These are phyloP conservation scores for Megaceryle torquata DNA, from an alignment of 2,113 vertebrate species.

Conservation along the genomic window DNA sequence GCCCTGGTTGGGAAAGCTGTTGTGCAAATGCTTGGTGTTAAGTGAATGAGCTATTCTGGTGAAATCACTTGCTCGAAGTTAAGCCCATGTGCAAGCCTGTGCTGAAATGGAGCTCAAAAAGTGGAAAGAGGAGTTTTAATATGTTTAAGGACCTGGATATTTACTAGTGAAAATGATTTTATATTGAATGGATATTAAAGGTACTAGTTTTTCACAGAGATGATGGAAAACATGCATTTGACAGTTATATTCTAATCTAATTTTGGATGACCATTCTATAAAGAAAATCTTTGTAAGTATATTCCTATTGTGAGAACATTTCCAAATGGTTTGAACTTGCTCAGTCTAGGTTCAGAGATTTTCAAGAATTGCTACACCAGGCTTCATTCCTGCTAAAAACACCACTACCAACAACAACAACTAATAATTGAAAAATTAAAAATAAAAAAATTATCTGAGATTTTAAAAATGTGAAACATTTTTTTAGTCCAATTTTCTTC, in stretches of 20 bases:
- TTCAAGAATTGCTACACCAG: not conserved
- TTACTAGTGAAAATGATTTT: not conserved
- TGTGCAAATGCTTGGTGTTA: not conserved
- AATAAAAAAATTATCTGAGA: not conserved
- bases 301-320: not conserved
- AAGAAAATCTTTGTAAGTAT: not conserved
- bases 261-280: not conserved
- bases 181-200: not conserved
- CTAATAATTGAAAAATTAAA: not conserved
- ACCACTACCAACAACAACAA: not conserved
- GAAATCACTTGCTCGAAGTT: not conserved
- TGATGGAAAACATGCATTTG: not conserved
- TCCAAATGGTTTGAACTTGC: not conserved
- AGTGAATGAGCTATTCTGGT: not conserved
- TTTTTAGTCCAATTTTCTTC: not conserved
- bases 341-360: not conserved
- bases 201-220: not conserved
- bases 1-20: not conserved
- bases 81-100: not conserved
- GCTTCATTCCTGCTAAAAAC: not conserved
- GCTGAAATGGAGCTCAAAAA: not conserved
- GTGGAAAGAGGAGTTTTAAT: not conserved
- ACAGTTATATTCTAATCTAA: not conserved
- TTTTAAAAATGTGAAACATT: not conserved
- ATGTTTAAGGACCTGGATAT: not conserved